phyloP scores from a whole-genome alignment of 2,888 invertebrate species.

The Pardosa pseudoannulata region DNA sequence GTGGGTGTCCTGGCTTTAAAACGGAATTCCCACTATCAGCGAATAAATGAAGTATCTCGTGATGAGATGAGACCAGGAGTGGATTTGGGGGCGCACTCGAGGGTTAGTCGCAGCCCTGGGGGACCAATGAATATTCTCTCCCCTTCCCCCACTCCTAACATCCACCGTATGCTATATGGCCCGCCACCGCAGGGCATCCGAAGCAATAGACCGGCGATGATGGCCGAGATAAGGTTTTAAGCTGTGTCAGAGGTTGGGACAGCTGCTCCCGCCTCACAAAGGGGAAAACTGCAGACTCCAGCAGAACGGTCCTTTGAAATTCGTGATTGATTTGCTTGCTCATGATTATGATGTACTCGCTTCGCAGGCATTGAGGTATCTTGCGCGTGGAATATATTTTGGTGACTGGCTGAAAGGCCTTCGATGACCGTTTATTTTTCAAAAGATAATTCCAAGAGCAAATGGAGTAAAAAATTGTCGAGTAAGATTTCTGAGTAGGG shows the following conservation, averaged over 20 bases:
- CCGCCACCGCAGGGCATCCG: slow-evolving; percentile 33
- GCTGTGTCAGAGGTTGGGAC: slow-evolving; percentile 32
- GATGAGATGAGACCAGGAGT: background rate
- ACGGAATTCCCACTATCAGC: slow-evolving; percentile 10
- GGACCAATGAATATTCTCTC: background rate
- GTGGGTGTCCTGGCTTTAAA: background rate
- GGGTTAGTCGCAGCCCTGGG: background rate
- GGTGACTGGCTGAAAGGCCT: no score
- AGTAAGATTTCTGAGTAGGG: no score
- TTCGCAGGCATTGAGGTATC: background rate
- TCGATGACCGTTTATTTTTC: no score
- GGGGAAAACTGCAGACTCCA: slow-evolving; percentile 38
- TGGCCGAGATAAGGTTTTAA: slow-evolving; percentile 50
- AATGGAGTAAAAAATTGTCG: no score
- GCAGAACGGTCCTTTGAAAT: slow-evolving; percentile 21
- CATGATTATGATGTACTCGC: slow-evolving; percentile 42
- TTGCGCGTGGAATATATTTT: no score
- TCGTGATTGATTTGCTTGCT: slow-evolving; percentile 68
- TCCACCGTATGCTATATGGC: slow-evolving; percentile 16
- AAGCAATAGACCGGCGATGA: slow-evolving; percentile 42
- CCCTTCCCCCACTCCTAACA: background rate
- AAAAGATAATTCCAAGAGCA: no score
- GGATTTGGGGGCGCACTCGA: background rate
- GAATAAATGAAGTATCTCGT: background rate
- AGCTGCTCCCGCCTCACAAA: slow-evolving; percentile 60